Evolutionary conservation across 2,888 invertebrate genomes (phyloP).

Genomic region (Sipha maydis): DNA sequence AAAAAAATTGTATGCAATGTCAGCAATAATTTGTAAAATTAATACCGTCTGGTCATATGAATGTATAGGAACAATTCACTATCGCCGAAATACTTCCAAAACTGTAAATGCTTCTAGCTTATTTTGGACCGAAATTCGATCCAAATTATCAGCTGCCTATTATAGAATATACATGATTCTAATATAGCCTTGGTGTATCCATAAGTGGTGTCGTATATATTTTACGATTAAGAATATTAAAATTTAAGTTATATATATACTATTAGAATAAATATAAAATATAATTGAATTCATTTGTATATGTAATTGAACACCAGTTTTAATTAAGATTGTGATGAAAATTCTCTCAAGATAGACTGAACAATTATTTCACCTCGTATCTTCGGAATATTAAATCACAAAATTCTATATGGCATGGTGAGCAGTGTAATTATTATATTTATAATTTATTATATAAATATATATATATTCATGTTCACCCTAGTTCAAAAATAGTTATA

Average conservation of each 20-base stretch:
- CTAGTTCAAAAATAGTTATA: too few species aligned
- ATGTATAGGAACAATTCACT: too few species aligned
- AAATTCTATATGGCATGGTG: neutral
- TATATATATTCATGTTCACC: too few species aligned
- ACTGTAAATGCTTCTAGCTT: too few species aligned
- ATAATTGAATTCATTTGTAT: too few species aligned
- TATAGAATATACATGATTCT: neutral
- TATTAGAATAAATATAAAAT: neutral
- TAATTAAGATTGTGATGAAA: conserved; percentile 15
- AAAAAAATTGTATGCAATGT: too few species aligned
- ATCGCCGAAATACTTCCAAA: too few species aligned
- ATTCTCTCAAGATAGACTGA: neutral
- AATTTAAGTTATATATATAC: neutral
- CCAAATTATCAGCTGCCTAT: too few species aligned
- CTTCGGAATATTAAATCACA: neutral
- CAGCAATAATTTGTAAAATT: too few species aligned
- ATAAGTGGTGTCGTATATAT: neutral
- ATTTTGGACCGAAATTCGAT: too few species aligned
- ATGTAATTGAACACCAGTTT: neutral
- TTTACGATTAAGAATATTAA: too few species aligned
- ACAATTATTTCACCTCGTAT: conserved; percentile 11
- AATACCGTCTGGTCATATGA: too few species aligned
- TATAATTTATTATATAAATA: neutral
- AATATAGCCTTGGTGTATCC: neutral
- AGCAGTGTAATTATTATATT: neutral